Evolutionary conservation across 2,888 invertebrate genomes (phyloP).

Genomic region (Melieria picta): DNA sequence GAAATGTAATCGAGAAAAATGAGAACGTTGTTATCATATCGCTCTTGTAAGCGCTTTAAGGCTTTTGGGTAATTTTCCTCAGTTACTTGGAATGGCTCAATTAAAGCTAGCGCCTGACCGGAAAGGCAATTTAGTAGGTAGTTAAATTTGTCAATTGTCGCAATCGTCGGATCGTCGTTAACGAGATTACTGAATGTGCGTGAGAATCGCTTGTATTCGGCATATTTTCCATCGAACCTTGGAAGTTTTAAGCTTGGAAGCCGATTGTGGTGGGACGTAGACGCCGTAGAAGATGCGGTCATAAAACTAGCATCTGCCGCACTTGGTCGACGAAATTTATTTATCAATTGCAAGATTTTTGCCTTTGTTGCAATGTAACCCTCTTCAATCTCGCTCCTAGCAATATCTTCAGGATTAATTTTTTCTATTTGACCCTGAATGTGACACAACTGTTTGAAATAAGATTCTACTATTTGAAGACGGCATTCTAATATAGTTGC

Average conservation of each 20-base stretch:
- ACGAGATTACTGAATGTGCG: constrained; percentile 9
- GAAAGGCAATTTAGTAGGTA: constrained; percentile 27
- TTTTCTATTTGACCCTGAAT: constrained; percentile 35
- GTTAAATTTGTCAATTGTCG: constrained; percentile 23
- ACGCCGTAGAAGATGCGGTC: not conserved
- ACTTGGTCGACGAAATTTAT: not conserved
- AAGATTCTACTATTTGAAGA: constrained; percentile 32
- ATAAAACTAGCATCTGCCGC: constrained; percentile 5
- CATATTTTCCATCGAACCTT: constrained; percentile 21
- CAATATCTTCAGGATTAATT: constrained; percentile 9
- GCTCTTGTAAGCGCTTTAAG: constrained; percentile 12
- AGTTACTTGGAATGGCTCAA: constrained; percentile 25
- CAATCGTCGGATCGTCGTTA: constrained; percentile 16
- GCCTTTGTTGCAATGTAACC: constrained; percentile 26
- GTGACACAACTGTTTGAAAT: constrained; percentile 34
- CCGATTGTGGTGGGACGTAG: constrained; percentile 5
- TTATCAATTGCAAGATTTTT: constrained; percentile 5
- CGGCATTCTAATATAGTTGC: constrained; percentile 35
- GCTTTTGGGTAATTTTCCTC: constrained; percentile 35
- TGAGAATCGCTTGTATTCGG: constrained; percentile 21
- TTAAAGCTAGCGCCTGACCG: constrained; percentile 29
- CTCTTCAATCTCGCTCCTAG: constrained; percentile 28
- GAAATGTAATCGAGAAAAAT: constrained; percentile 20
- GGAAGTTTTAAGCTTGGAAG: constrained; percentile 13
- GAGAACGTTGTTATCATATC: constrained; percentile 17